Evolutionary conservation across 1,140 invertebrate species (phyloP).

Genomic region (Pissodes strobi): DNA sequence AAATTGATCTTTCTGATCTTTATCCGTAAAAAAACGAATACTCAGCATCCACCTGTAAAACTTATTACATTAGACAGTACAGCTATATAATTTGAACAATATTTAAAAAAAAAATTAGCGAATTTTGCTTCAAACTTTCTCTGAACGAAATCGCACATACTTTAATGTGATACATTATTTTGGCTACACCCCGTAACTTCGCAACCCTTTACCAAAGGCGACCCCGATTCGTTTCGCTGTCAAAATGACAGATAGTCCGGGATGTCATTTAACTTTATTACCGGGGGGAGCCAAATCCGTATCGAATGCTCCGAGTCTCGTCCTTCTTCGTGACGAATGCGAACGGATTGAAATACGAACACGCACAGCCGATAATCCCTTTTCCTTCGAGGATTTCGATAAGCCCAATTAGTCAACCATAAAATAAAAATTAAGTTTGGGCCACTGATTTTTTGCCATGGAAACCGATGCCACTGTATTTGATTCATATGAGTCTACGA

Average conservation of each 20-base stretch:
- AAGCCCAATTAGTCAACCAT: slow-evolving; percentile 15
- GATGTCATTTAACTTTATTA: slow-evolving; percentile 12
- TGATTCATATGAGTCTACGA: too few species aligned
- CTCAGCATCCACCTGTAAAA: too few species aligned
- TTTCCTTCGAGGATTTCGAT: not conserved
- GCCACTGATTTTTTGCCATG: not conserved
- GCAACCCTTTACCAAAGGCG: too few species aligned
- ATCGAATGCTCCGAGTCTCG: slow-evolving; percentile 4
- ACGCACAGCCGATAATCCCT: not conserved
- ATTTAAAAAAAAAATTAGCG: too few species aligned
- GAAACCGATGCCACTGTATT: too few species aligned
- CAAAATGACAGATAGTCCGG: slow-evolving; percentile 12
- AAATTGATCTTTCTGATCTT: too few species aligned
- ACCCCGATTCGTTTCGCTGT: slow-evolving; percentile 10
- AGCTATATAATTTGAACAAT: too few species aligned
- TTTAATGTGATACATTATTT: too few species aligned
- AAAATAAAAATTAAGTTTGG: slow-evolving; percentile 8
- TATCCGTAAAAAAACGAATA: too few species aligned
- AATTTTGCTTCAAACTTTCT: too few species aligned
- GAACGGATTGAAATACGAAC: slow-evolving; percentile 7
- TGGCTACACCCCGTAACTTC: too few species aligned
- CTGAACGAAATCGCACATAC: not conserved
- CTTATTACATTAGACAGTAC: too few species aligned
- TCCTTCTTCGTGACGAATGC: slow-evolving; percentile 4
- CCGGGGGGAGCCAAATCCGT: not conserved